phyloP scores from a whole-genome alignment of 2,888 invertebrate species.

The Nasonovia ribisnigri region DNA sequence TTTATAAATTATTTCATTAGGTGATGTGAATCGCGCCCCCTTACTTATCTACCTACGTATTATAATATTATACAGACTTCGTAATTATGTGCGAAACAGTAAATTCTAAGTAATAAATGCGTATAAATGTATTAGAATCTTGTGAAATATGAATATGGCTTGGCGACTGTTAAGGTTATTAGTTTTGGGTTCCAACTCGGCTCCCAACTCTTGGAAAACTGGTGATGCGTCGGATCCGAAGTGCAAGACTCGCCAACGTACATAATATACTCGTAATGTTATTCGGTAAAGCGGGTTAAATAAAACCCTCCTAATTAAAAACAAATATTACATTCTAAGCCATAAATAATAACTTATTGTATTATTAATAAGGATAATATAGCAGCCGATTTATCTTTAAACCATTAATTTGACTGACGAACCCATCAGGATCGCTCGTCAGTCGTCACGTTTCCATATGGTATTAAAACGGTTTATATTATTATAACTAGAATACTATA shows the following conservation, averaged over 20 bases:
- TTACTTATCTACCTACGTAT: not conserved
- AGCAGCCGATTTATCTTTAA: not conserved
- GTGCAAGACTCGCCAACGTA: not conserved
- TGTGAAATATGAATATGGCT: not conserved
- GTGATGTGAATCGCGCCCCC: not conserved
- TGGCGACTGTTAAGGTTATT: not conserved
- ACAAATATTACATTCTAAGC: not conserved
- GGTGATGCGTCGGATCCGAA: not conserved
- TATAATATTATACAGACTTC: not conserved
- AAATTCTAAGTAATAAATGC: not conserved
- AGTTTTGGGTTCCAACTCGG: not conserved
- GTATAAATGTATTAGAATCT: not conserved
- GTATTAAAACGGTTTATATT: not conserved
- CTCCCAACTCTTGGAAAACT: not conserved
- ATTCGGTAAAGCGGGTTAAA: not conserved
- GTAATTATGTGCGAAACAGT: not conserved
- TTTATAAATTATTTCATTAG: not conserved
- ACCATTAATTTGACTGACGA: not conserved
- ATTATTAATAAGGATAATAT: not conserved
- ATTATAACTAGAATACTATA: not conserved
- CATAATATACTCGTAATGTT: not conserved
- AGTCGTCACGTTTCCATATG: not conserved
- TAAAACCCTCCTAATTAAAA: not conserved
- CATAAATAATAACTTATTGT: not conserved
- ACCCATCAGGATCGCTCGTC: not conserved